A percentile compares a stretch with the other conserved stretches of the same genome.
Conservation (phyloP, 64 coral and sea anemone species). For the Anthopleura sola region DNA sequence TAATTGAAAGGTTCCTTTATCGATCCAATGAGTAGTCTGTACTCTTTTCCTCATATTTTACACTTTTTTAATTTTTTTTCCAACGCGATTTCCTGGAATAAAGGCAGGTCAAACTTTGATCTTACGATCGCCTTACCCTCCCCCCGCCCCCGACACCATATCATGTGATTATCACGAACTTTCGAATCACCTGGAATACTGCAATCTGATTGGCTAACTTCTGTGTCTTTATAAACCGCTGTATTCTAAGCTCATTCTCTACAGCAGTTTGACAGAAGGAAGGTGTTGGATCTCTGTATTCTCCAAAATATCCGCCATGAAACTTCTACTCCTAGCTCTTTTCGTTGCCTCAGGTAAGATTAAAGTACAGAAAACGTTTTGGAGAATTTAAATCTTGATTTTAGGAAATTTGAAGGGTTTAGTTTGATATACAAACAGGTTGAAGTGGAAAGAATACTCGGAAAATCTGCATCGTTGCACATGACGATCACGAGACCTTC, state of each 20-base stretch:
- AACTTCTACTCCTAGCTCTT: conserved; percentile 8
- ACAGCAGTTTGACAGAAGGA: not conserved
- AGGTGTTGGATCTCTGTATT: not conserved
- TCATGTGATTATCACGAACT: conserved; percentile 8
- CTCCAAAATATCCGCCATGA: not conserved
- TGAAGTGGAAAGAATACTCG: too few species aligned
- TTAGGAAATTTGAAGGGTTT: not conserved
- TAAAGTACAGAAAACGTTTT: not conserved
- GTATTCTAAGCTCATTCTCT: not conserved
- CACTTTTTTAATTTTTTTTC: too few species aligned
- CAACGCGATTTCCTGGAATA: too few species aligned
- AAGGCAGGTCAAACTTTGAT: too few species aligned
- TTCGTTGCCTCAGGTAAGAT: conserved; percentile 9
- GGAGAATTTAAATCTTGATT: not conserved
- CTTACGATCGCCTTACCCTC: not conserved
- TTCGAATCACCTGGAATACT: not conserved
- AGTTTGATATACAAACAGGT: not conserved
- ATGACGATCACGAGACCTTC: not conserved
- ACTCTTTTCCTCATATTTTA: too few species aligned
- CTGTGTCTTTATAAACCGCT: not conserved
- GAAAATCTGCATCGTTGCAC: not conserved
- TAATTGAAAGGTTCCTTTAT: too few species aligned
- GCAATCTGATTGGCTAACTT: not conserved
- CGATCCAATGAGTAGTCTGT: too few species aligned
- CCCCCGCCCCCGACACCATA: not conserved